Conservation (phyloP, 2,888 invertebrate genomes). For the Heteropelma amictum region DNA sequence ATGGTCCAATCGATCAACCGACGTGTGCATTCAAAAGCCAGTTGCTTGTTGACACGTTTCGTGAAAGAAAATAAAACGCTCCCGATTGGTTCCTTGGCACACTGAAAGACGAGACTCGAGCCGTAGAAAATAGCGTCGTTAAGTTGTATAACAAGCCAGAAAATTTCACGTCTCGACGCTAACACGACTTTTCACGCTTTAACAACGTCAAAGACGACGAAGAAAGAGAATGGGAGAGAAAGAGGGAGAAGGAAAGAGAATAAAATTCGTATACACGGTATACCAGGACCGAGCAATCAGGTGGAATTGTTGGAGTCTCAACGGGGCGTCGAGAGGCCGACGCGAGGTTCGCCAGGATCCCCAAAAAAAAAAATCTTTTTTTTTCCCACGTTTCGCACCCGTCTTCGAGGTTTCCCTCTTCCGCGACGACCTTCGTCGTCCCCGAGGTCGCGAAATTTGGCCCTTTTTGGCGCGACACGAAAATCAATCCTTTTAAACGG, state of each 20-base stretch:
- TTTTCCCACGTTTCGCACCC: constrained; percentile 70
- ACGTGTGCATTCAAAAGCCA: neutral
- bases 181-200: constrained; percentile 46
- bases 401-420: constrained; percentile 31
- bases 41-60: constrained; percentile 17
- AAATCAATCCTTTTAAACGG: no score
- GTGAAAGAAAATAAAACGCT: constrained; percentile 24
- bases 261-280: constrained; percentile 37
- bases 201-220: constrained; percentile 27
- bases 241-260: constrained; percentile 38
- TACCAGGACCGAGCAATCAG: constrained; percentile 70
- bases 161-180: constrained; percentile 53
- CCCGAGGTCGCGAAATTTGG: constrained; percentile 38
- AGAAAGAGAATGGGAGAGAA: constrained; percentile 42
- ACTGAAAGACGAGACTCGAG: constrained; percentile 43
- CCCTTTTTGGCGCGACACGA: constrained; percentile 42
- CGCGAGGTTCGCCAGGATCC: constrained; percentile 26
- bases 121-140: constrained; percentile 55
- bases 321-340: constrained; percentile 66
- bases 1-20: constrained; percentile 18
- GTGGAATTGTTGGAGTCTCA: constrained; percentile 73
- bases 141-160: constrained; percentile 50
- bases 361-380: constrained; percentile 46
- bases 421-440: constrained; percentile 23
- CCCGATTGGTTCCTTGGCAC: neutral